A percentile compares a stretch with the other conserved stretches of the same genome.
Evolutionary conservation across 2,888 invertebrate species (phyloP).

Genomic region (Agrochola circellaris): DNA sequence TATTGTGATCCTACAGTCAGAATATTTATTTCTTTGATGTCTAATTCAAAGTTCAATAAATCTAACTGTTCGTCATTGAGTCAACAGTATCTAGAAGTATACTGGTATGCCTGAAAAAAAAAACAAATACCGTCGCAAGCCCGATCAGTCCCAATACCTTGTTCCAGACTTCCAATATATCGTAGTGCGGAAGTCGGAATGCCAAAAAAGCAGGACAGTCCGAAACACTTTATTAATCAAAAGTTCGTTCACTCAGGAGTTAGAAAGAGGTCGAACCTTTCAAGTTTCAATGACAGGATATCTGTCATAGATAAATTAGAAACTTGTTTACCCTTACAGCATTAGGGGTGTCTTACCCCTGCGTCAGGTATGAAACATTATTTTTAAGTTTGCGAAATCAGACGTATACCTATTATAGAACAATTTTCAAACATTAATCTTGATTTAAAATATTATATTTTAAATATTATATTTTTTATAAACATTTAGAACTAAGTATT

Average conservation of each 20-base stretch:
- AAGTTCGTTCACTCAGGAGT: slow-evolving; percentile 33
- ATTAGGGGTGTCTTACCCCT: background rate
- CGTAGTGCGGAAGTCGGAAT: slow-evolving; percentile 16
- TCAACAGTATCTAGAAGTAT: no score
- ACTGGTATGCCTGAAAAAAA: no score
- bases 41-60: no score
- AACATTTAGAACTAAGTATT: no score
- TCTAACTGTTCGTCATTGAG: no score
- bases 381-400: background rate
- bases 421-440: background rate
- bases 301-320: slow-evolving; percentile 38
- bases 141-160: slow-evolving; percentile 6
- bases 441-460: no score
- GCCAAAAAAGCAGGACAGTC: slow-evolving; percentile 20
- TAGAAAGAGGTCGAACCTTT: slow-evolving; percentile 39
- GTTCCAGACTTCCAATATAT: slow-evolving; percentile 22
- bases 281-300: slow-evolving; percentile 32
- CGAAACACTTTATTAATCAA: slow-evolving; percentile 40
- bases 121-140: background rate
- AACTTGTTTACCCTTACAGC: slow-evolving; percentile 25
- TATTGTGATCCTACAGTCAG: no score
- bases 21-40: no score
- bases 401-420: background rate
- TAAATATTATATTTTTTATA: no score
- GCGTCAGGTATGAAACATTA: background rate